Base-by-base conservation (phyloP, 2,888 invertebrate species). In the Ethmia dodecea region DNA sequence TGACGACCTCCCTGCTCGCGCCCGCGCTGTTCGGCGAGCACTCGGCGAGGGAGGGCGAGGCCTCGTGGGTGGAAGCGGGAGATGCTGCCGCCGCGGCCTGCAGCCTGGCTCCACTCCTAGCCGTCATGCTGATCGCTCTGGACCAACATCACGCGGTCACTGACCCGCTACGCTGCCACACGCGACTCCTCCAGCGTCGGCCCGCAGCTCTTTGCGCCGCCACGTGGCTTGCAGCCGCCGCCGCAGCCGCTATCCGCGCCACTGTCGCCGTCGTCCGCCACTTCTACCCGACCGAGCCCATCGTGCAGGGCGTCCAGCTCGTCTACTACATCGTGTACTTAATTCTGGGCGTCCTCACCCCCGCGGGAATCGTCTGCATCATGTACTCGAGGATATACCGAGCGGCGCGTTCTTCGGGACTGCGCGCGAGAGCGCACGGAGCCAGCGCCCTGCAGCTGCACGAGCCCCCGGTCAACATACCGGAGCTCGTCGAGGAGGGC, bases 311-410 rank as follows among this genome's bases (percentile, higher is more conserved):
- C 48, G 63, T 77, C 49, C 65, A 79, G 55, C 54, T 79, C 13
- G 69, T 74, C 32, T 84, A 73, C 56, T 72, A 79, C 49, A 50
- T 72, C 35, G 62, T 74, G 51, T 86, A 79, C 67, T 65, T 86
- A 56, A 60, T 74, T 27, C 52, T 74, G 40, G 80, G 79, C 44
- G 58, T 74, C 33, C 47, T 72, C 36, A 60, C 66, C 22, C 80
- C 86, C 2, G 90, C 91, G 1, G 88, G 90, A 42, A 87, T 89
- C 12, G 91, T 94, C 31, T 90, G 92, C 64, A 88, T 92, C 68
- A 92, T 93, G 65, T 94, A 94, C 66, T 86, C 90, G 13, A 88
- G 91, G 43, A 93, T 93, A 43, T 94, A 93, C 67, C 88, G 89
- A 9, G 94, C 94, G 5, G 94, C 94, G 5, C 90, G 91, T 46